phyloP scores from a whole-genome alignment of 2,888 invertebrate genomes.

The Drosophila tripunctata region DNA sequence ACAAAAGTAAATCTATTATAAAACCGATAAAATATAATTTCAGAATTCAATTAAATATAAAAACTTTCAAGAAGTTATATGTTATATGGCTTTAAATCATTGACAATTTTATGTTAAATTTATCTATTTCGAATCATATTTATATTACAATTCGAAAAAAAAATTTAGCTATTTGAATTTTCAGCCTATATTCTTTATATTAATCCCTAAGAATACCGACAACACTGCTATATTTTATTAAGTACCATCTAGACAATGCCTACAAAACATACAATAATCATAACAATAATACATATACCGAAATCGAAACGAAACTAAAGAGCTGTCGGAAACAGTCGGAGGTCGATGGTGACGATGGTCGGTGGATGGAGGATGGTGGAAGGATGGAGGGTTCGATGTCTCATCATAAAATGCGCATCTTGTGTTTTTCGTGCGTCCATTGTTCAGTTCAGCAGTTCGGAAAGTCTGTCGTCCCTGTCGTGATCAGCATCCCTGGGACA shows the following conservation, averaged over 20 bases:
- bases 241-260: slow-evolving; percentile 48
- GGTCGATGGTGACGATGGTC: slow-evolving; percentile 30
- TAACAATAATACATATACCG: slow-evolving; percentile 62
- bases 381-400: neutral
- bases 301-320: slow-evolving; percentile 24
- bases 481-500: slow-evolving; percentile 52
- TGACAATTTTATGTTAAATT: no score
- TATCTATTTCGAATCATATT: no score
- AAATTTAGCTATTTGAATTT: neutral
- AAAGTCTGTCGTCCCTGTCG: no score
- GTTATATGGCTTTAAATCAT: no score
- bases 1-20: no score
- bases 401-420: slow-evolving; percentile 60
- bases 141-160: no score
- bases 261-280: slow-evolving; percentile 75
- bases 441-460: no score
- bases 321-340: slow-evolving; percentile 62
- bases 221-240: slow-evolving; percentile 19
- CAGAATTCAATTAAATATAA: no score
- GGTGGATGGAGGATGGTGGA: no score
- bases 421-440: slow-evolving; percentile 46
- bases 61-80: no score
- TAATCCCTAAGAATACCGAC: neutral
- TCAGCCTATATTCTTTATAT: no score
- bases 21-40: no score